Conservation (phyloP, 2,113 vertebrate genomes). For the Camelus dromedarius region DNA sequence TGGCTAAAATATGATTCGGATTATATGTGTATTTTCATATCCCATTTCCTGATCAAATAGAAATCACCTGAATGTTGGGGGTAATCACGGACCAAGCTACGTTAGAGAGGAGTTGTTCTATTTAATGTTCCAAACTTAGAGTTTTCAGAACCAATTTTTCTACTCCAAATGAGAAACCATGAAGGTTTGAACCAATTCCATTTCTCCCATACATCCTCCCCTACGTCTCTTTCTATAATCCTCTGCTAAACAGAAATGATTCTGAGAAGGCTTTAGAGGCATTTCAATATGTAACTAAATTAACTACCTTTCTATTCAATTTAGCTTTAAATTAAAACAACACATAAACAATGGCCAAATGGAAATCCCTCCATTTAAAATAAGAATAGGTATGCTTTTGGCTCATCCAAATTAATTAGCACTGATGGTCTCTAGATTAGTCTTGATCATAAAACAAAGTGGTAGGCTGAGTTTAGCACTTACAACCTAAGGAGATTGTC, state of each 20-base stretch:
- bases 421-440: slow-evolving; percentile 12
- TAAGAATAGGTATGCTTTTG: background rate
- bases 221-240: background rate
- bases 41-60: background rate
- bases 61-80: background rate
- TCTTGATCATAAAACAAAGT: slow-evolving; percentile 35
- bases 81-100: background rate
- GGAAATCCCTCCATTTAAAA: slow-evolving; percentile 28
- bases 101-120: background rate
- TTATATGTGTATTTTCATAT: background rate
- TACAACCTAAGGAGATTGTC: slow-evolving; percentile 23
- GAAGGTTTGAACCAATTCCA: background rate
- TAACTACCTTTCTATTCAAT: background rate
- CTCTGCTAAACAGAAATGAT: background rate
- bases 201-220: background rate
- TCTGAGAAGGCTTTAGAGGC: background rate
- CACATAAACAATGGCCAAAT: background rate
- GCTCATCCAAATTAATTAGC: slow-evolving; percentile 48
- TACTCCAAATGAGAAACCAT: background rate
- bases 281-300: background rate
- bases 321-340: slow-evolving; percentile 36
- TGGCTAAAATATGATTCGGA: background rate
- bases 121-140: background rate
- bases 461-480: background rate
- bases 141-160: slow-evolving; percentile 41